Evolutionary conservation across 35 echinoderm and acorn worm species (phyloP).

Genomic region (Ophiothrix spiculata): DNA sequence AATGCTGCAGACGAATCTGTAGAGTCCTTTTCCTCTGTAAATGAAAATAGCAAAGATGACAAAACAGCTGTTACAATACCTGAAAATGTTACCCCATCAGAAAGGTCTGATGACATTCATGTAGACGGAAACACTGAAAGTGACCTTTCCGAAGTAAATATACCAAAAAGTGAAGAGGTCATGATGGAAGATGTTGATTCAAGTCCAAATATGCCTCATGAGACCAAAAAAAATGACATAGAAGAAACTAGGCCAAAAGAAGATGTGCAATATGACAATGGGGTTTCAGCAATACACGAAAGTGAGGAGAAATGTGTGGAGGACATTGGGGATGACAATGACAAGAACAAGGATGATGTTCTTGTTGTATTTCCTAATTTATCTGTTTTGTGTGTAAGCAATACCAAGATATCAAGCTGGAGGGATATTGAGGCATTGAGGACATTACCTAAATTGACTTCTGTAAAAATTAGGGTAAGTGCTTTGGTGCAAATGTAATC

Average conservation of each 20-base stretch:
- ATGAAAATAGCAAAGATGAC: no score
- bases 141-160: no score
- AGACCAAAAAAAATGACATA: neutral
- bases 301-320: constrained; percentile 2
- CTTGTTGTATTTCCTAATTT: constrained; percentile 39
- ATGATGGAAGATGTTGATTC: no score
- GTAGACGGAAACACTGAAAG: no score
- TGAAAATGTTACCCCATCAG: no score
- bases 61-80: no score
- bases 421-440: constrained; percentile 51
- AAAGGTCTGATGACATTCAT: no score
- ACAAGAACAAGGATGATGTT: neutral
- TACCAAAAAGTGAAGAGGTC: no score
- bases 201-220: no score
- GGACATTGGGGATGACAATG: neutral
- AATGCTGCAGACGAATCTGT: no score
- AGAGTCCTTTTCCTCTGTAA: no score
- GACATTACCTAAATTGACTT: constrained; percentile 65
- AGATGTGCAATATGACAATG: neutral
- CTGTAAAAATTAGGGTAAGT: constrained; percentile 69
- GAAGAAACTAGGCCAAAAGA: no score
- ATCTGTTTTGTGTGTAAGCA: constrained; percentile 66
- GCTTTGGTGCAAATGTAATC: neutral
- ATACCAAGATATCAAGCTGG: constrained; percentile 65
- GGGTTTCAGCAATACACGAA: neutral